Evolutionary conservation across 2,888 invertebrate genomes (phyloP), one percentile per base, ranked within the genome.

Genomic region (Plebejus argus): DNA sequence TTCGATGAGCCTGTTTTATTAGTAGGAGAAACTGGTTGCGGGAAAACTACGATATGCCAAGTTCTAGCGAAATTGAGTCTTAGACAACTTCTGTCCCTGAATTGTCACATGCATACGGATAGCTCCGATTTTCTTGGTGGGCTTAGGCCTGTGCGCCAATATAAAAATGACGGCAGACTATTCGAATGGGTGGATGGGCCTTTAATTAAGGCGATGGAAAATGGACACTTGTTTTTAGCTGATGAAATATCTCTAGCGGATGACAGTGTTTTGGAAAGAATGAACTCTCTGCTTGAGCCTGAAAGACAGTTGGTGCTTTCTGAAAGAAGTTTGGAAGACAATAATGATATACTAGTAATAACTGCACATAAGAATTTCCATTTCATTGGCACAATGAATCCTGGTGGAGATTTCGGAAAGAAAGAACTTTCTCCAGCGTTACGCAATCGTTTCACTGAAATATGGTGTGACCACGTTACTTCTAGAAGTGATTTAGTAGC

Each of bases 111-210:
- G 97, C 98, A 99, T 86, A 99, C 99, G 0, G 99, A 99, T 90
- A 98, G 99, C 82, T 97, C 99, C 0, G 99, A 99, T 89, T 99
- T 99, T 87, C 94, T 99, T 23, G 99, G 99, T 66, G 98, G 99
- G 23, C 93, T 99, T 10, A 94, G 99, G 81, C 99, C 99, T 0
- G 97, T 98, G 8, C 91, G 98, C 78, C 95, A 95, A 77, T 95
- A 95, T 79, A 90, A 90, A 79, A 94, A 95, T 80, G 94, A 95
- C 80, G 94, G 94, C 4, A 95, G 95, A 86, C 91, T 99, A 18
- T 99, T 99, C 88, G 99, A 99, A 91, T 99, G 99, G 99, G 96
- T 97, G 0, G 99, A 99, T 88, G 99, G 99, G 0, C 99, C 99
- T 0, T 94, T 99, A 77, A 97, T 99, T 75, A 94, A 96, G 79